Evolutionary conservation across 2,888 invertebrate species (phyloP).

Genomic region (Drosophila niveifrons): DNA sequence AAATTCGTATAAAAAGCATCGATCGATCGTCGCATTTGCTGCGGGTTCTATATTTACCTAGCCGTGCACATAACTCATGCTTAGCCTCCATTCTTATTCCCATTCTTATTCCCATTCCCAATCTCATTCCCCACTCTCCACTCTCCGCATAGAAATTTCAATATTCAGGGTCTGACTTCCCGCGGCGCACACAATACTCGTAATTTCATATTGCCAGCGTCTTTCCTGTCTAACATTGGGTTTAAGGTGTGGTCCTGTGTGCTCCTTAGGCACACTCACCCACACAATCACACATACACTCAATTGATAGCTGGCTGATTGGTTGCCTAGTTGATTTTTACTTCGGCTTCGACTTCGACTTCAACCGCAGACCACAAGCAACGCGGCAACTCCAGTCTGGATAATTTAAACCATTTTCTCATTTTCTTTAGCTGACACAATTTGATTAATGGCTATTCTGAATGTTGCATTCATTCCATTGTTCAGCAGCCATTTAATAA

Average conservation of each 20-base stretch:
- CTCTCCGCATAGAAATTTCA: constrained; percentile 38
- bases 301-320: constrained; percentile 47
- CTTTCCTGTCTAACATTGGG: constrained; percentile 33
- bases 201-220: constrained; percentile 46
- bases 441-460: constrained; percentile 61
- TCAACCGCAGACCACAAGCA: constrained; percentile 60
- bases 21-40: constrained; percentile 70
- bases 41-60: constrained; percentile 78
- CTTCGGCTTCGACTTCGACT: neutral
- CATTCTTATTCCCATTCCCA: constrained; percentile 1
- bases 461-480: constrained; percentile 34
- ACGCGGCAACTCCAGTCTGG: constrained; percentile 10
- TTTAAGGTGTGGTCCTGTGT: constrained; percentile 70
- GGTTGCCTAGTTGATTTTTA: constrained; percentile 15
- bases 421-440: constrained; percentile 56
- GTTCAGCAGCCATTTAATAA: constrained; percentile 39
- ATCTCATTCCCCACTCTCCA: neutral
- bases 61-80: constrained; percentile 71
- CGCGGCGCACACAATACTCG: constrained; percentile 47
- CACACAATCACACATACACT: constrained; percentile 16
- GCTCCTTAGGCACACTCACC: constrained; percentile 40
- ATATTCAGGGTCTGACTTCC: constrained; percentile 47
- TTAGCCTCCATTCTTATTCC: constrained; percentile 47
- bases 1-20: constrained; percentile 77
- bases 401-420: constrained; percentile 38